Percentiles rank a stretch among this genome's conserved stretches.
Conservation (phyloP, 2,888 invertebrate species). For the Ochlodes sylvanus region DNA sequence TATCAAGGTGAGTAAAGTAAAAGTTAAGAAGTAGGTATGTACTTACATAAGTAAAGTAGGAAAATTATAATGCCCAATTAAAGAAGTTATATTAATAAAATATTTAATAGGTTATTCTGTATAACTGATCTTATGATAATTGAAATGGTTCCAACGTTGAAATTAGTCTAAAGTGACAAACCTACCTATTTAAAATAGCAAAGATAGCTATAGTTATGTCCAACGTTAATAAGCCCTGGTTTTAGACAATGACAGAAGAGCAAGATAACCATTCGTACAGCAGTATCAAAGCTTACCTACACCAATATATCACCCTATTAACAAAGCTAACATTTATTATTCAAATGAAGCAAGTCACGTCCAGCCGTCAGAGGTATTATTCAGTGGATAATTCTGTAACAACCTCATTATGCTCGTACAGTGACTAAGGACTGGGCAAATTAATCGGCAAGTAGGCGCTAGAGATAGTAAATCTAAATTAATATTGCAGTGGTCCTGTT, state of each 20-base stretch:
- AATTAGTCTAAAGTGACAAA: too few species aligned
- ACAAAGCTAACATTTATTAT: slow-evolving; percentile 38
- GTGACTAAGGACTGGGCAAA: slow-evolving; percentile 54
- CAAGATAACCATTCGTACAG: slow-evolving; percentile 26
- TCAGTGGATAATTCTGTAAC: slow-evolving; percentile 49
- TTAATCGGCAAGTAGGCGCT: slow-evolving; percentile 57
- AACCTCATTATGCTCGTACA: slow-evolving; percentile 49
- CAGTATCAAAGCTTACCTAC: slow-evolving; percentile 23
- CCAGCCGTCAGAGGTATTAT: slow-evolving; percentile 48
- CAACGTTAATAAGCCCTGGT: too few species aligned
- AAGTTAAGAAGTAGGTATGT: too few species aligned
- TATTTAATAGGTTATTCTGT: too few species aligned
- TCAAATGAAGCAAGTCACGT: slow-evolving; percentile 39
- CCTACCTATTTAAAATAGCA: too few species aligned
- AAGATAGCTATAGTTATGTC: too few species aligned
- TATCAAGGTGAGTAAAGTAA: too few species aligned
- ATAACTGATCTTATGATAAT: too few species aligned
- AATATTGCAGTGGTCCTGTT: slow-evolving; percentile 71
- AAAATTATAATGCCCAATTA: too few species aligned
- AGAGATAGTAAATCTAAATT: slow-evolving; percentile 74
- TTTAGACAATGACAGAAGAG: slow-evolving; percentile 20
- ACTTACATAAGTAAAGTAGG: too few species aligned
- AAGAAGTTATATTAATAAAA: too few species aligned
- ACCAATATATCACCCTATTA: slow-evolving; percentile 36
- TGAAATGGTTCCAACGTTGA: too few species aligned